These are phyloP conservation scores for Geopemphigus sp. DNA, from an alignment of 1,140 invertebrate species.

Conservation along the genomic window DNA sequence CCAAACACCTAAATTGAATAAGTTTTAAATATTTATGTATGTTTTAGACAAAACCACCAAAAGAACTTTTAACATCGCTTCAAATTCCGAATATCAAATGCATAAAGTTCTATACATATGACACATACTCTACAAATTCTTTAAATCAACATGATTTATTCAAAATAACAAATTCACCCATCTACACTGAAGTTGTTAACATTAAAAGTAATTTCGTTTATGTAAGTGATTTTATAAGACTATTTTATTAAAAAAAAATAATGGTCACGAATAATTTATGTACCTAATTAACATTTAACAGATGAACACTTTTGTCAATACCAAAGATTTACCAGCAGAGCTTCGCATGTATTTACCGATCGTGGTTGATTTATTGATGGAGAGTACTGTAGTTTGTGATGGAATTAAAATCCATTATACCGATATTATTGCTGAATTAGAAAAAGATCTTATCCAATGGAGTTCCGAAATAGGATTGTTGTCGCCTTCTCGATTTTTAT, in stretches of 20 bases:
- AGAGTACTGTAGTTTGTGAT: constrained; percentile 64
- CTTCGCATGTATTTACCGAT: constrained; percentile 71
- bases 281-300: constrained; percentile 55
- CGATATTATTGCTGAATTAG: constrained; percentile 71
- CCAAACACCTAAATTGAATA: constrained; percentile 15
- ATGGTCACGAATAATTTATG: too few species aligned
- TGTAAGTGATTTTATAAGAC: constrained; percentile 58
- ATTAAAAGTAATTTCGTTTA: constrained; percentile 81
- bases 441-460: constrained; percentile 68
- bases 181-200: constrained; percentile 76
- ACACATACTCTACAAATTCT: constrained; percentile 60
- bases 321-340: constrained; percentile 61
- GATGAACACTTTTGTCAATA: constrained; percentile 71
- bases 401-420: constrained; percentile 66
- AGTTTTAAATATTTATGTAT: neutral
- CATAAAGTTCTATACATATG: constrained; percentile 69
- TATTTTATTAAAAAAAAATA: neutral
- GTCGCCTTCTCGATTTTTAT: constrained; percentile 59
- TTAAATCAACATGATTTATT: constrained; percentile 62
- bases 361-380: constrained; percentile 68
- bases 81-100: constrained; percentile 68
- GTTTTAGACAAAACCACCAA: constrained; percentile 64
- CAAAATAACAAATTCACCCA: constrained; percentile 65
- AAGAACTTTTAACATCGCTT: constrained; percentile 67
- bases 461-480: constrained; percentile 65